phyloP scores from a whole-genome alignment of 2,888 invertebrate genomes.

The Trissolcus japonicus region DNA sequence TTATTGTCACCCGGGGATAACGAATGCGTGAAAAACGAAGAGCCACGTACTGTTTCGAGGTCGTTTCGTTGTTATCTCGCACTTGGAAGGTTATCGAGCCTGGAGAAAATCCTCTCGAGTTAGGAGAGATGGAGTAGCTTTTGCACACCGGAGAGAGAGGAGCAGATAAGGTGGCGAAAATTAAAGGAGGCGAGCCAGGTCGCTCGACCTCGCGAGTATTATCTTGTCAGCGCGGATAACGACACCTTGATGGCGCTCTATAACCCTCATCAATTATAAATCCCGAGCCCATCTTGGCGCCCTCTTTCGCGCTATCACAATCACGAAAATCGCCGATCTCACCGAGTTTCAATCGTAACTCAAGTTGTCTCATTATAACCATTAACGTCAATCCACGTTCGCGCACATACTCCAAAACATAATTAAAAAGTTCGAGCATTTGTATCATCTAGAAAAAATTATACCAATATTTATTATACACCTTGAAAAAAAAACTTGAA shows the following conservation, averaged over 20 bases:
- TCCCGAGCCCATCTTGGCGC: constrained; percentile 60
- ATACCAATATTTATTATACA: too few relatives aligned
- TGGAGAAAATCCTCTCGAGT: constrained; percentile 62
- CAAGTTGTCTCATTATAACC: constrained; percentile 66
- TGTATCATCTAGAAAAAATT: too few relatives aligned
- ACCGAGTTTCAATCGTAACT: constrained; percentile 62
- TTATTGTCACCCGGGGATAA: not conserved
- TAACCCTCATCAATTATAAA: constrained; percentile 74
- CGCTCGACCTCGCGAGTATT: constrained; percentile 69
- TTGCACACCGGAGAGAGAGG: constrained; percentile 59
- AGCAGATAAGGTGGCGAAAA: constrained; percentile 54
- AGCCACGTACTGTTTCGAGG: constrained; percentile 58
- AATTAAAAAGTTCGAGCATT: constrained; percentile 47
- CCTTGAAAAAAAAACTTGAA: too few relatives aligned
- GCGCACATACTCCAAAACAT: constrained; percentile 28
- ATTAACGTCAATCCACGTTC: constrained; percentile 48
- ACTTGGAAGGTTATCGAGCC: constrained; percentile 58
- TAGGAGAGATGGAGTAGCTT: constrained; percentile 66
- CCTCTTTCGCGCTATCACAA: constrained; percentile 57
- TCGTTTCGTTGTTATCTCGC: constrained; percentile 65
- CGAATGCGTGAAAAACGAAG: constrained; percentile 38
- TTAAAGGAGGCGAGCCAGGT: constrained; percentile 56
- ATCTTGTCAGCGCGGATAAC: constrained; percentile 73
- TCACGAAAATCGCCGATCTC: constrained; percentile 65
- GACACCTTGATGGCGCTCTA: constrained; percentile 71